Evolutionary conservation across 2,797 vertebrate species (phyloP).

Genomic region (Schizopygopsis pylzovi): DNA sequence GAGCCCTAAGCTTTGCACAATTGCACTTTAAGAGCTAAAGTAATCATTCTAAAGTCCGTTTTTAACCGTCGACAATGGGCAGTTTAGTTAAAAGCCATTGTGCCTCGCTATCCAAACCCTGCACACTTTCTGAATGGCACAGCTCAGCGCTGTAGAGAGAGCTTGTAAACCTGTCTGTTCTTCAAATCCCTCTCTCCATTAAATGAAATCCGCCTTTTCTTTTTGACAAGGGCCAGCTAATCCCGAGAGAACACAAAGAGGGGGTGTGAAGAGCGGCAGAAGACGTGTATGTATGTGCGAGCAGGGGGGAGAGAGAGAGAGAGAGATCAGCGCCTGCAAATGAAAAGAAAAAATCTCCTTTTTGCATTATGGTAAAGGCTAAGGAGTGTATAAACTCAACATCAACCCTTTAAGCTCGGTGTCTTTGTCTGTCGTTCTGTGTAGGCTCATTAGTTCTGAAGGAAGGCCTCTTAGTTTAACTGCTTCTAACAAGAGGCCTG

Average conservation of each 20-base stretch:
- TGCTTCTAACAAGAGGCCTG: slow-evolving; percentile 60
- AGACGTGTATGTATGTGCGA: slow-evolving; percentile 34
- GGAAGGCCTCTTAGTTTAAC: slow-evolving; percentile 57
- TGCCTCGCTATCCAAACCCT: slow-evolving; percentile 68
- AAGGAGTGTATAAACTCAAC: slow-evolving; percentile 52
- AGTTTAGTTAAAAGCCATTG: slow-evolving; percentile 62
- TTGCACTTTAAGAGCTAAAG: slow-evolving; percentile 42
- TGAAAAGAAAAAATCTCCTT: slow-evolving; percentile 55
- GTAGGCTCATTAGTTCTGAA: slow-evolving; percentile 61
- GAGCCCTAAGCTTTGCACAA: slow-evolving; percentile 64
- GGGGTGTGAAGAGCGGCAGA: slow-evolving; percentile 51
- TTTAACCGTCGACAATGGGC: slow-evolving; percentile 35
- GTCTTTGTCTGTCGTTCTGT: slow-evolving; percentile 36
- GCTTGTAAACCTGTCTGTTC: slow-evolving; percentile 75
- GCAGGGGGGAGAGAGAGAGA: background rate
- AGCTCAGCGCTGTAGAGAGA: slow-evolving; percentile 47
- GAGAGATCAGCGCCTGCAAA: slow-evolving; percentile 28
- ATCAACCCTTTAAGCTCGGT: slow-evolving; percentile 48
- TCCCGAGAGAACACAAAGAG: slow-evolving; percentile 67
- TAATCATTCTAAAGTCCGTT: slow-evolving; percentile 52
- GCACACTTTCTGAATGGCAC: slow-evolving; percentile 50
- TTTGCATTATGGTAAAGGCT: slow-evolving; percentile 60
- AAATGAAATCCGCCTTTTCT: slow-evolving; percentile 61
- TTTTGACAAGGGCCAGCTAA: slow-evolving; percentile 72
- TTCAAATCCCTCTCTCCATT: slow-evolving; percentile 69